phyloP scores from a whole-genome alignment of 1,140 invertebrate species.

The Oryctes rhinoceros region DNA sequence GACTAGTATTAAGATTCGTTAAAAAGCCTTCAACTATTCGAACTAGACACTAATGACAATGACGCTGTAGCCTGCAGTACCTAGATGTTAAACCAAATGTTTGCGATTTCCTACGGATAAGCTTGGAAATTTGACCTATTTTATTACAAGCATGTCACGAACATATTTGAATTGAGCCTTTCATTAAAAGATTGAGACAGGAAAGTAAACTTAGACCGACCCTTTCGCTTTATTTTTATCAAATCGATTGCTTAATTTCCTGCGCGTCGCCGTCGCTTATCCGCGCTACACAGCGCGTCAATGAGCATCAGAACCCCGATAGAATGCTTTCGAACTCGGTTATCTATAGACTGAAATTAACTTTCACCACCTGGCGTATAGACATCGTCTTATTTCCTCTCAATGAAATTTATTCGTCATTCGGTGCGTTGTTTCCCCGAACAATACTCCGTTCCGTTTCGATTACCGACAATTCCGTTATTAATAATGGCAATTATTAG shows the following conservation, averaged over 20 bases:
- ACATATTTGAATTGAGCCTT: no score
- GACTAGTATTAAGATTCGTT: no score
- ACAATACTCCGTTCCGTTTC: background rate
- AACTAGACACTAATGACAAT: no score
- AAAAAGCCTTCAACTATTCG: no score
- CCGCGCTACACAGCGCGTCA: background rate
- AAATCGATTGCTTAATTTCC: background rate
- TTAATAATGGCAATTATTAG: slow-evolving; percentile 34
- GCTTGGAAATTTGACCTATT: no score
- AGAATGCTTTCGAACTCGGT: background rate
- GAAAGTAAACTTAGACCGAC: no score
- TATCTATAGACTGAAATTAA: slow-evolving; percentile 1
- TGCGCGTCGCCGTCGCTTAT: background rate
- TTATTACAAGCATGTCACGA: no score
- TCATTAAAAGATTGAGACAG: no score
- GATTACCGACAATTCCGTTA: slow-evolving; percentile 34
- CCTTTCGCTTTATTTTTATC: no score
- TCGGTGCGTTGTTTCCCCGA: background rate
- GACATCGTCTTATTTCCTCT: background rate
- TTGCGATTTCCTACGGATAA: no score
- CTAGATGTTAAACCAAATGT: no score
- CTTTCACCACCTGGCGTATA: slow-evolving; percentile 26
- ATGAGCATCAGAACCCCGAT: background rate
- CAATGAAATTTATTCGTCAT: slow-evolving; percentile 9
- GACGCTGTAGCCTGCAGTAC: no score